Base-by-base conservation (phyloP, 2,888 invertebrate genomes). In the Meta bourneti region DNA sequence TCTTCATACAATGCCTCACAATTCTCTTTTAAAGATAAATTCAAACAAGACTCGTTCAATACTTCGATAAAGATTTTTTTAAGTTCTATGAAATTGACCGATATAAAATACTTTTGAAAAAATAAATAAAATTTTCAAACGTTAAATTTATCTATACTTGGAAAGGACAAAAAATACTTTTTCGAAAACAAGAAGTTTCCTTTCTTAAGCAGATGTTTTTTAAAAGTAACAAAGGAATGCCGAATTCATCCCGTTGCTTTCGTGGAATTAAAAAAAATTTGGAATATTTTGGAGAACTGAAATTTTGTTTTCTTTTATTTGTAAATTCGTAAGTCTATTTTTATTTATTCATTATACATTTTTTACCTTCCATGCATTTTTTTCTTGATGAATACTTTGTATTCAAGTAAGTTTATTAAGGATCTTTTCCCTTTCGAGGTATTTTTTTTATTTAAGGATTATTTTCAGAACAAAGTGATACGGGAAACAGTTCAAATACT, bases 251-350 rank as follows among this genome's bases (percentile, higher is more conserved):
- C 69, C 69, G 54, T 75, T 61, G 51, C 54, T 75, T 75, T 84
- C 34, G 19, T 34, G 8, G 13, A 48, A 48, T n/a, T 11, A 48
- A 49, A 84, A 84, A 84, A 84, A 69, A 16, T 49, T 61, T 61
- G 51, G 34, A 34, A 34, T 34, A 86, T 84, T 49, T 48, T 20
- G 54, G 9, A 20, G 52, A 86, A 71, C 77, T 78, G 75, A 70
- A 78, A n/a, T 78, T 86, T 85, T 78, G 83, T 86, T 6, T 70
- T 86, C 51, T 77, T 71, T 82, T 82, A 71, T 82, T 86, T 78
- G 48, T 49, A 34, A 34, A 20, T 70, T 49, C 51, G 20, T 13
- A 34, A 19, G 34, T 34, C 34, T 34, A 16, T 13, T 69, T 86
- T 86, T 86, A 86, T 78, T 78, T 84, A 84, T 84, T 84, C 61